phyloP scores from a whole-genome alignment of 1,140 invertebrate genomes.

The Mya arenaria region DNA sequence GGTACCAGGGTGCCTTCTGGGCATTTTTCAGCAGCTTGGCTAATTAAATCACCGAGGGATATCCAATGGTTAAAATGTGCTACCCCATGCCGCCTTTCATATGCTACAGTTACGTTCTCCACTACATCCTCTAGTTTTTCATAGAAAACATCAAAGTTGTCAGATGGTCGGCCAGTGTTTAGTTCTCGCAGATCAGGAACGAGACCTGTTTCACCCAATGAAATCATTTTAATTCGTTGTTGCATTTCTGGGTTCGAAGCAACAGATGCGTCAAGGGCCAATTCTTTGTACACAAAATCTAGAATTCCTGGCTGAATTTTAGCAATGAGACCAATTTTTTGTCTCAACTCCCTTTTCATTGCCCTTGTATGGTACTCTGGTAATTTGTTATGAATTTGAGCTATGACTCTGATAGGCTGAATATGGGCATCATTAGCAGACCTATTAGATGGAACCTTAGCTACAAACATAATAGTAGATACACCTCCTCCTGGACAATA shows the following conservation, averaged over 20 bases:
- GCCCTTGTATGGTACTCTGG: slow-evolving; percentile 54
- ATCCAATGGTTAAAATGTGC: slow-evolving; percentile 9
- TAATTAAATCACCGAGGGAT: background rate
- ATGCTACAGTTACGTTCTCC: slow-evolving; percentile 2
- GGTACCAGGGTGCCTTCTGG: slow-evolving; percentile 18
- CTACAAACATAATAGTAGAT: background rate
- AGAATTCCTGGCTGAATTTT: slow-evolving; percentile 22
- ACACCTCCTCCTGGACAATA: slow-evolving; percentile 21
- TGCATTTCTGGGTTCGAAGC: slow-evolving; percentile 37
- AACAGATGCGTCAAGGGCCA: slow-evolving; percentile 48
- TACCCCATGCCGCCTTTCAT: slow-evolving; percentile 17
- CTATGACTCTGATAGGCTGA: background rate
- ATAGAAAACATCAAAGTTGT: slow-evolving; percentile 22
- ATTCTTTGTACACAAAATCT: slow-evolving; percentile 53
- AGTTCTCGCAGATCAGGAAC: slow-evolving; percentile 43
- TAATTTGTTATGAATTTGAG: background rate
- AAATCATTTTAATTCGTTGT: slow-evolving; percentile 46
- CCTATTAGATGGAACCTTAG: slow-evolving; percentile 1
- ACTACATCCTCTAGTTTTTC: background rate
- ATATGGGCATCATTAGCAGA: background rate
- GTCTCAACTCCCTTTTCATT: slow-evolving; percentile 21
- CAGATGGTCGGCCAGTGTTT: slow-evolving; percentile 7
- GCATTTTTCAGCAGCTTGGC: slow-evolving; percentile 1
- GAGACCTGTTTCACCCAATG: slow-evolving; percentile 45
- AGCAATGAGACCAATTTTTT: slow-evolving; percentile 17